These are phyloP conservation scores for Tribolium castaneum DNA, from an alignment of 1,140 invertebrate genomes.

Conservation along the genomic window DNA sequence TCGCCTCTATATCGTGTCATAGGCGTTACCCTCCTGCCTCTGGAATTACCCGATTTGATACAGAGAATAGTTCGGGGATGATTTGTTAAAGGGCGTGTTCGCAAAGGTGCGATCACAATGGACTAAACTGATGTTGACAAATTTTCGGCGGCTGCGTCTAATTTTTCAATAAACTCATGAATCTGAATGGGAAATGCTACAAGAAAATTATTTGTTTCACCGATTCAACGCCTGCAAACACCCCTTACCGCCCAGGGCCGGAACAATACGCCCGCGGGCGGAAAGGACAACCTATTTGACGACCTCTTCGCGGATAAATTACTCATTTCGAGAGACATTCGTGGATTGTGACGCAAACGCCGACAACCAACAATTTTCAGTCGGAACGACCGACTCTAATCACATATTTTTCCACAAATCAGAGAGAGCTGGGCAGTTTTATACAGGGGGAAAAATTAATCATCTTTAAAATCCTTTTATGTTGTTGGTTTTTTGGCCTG, in stretches of 20 bases:
- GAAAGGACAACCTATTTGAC: slow-evolving; percentile 49
- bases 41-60: slow-evolving; percentile 61
- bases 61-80: slow-evolving; percentile 52
- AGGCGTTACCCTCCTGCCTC: slow-evolving; percentile 59
- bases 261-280: slow-evolving; percentile 48
- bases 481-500: too few species aligned
- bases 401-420: too few species aligned
- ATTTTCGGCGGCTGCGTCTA: slow-evolving; percentile 52
- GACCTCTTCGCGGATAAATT: not conserved
- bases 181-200: slow-evolving; percentile 37
- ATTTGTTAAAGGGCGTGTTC: slow-evolving; percentile 56
- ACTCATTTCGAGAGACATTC: not conserved
- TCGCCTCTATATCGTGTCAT: slow-evolving; percentile 49
- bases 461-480: too few species aligned
- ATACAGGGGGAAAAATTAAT: too few species aligned
- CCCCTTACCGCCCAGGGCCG: slow-evolving; percentile 49
- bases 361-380: not conserved
- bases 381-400: too few species aligned
- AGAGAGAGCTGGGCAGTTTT: too few species aligned
- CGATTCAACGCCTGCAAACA: slow-evolving; percentile 47
- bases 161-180: slow-evolving; percentile 56
- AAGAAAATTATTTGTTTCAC: not conserved
- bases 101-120: slow-evolving; percentile 45
- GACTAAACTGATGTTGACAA: slow-evolving; percentile 52
- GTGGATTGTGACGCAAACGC: not conserved